These are phyloP conservation scores for Urocolius indicus DNA, from an alignment of 2,113 vertebrate species.

Conservation along the genomic window DNA sequence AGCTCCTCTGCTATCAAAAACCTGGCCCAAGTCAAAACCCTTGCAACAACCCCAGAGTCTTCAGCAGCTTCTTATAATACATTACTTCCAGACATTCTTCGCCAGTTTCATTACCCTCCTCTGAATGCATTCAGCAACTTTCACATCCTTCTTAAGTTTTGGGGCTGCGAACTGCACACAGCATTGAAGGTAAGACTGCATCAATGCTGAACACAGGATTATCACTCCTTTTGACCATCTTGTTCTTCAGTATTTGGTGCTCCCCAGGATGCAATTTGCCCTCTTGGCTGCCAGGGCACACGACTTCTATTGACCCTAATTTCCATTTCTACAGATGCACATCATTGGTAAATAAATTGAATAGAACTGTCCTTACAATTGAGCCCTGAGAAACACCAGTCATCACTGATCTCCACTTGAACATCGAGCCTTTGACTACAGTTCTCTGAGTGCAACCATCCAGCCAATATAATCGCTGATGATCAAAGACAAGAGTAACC, in stretches of 20 bases:
- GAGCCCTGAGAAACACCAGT: not conserved
- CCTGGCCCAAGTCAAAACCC: too few relatives aligned
- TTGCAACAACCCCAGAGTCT: too few relatives aligned
- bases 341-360: not conserved
- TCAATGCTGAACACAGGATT: too few relatives aligned
- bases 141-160: not conserved
- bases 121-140: too few relatives aligned
- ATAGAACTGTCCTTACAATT: not conserved
- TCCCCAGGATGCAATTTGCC: not conserved
- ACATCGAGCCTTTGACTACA: too few relatives aligned
- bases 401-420: too few relatives aligned
- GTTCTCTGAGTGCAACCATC: too few relatives aligned
- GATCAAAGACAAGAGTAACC: not conserved
- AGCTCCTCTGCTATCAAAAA: too few relatives aligned
- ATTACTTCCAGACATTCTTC: too few relatives aligned
- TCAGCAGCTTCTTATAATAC: not conserved
- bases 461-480: not conserved
- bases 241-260: not conserved
- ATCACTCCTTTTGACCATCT: not conserved
- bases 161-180: not conserved
- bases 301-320: rapidly evolving
- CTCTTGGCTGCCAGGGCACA: not conserved
- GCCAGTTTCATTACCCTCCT: too few relatives aligned
- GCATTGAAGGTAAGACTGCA: too few relatives aligned
- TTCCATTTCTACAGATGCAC: not conserved